Evolutionary conservation across 2,888 invertebrate species (phyloP).

Genomic region (Apotomis capreana): DNA sequence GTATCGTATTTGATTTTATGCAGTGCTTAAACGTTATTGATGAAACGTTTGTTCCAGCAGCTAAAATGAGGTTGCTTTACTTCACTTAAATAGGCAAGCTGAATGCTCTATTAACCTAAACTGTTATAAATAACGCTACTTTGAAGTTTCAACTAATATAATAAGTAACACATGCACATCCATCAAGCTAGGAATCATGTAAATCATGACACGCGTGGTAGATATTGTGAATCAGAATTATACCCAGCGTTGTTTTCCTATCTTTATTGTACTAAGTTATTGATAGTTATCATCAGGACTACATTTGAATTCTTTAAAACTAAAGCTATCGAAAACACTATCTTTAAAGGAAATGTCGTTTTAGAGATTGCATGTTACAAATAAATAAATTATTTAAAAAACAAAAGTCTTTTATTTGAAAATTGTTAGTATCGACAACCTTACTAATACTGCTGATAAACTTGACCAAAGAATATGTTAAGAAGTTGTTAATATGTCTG

Average conservation of each 20-base stretch:
- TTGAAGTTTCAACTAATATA: not conserved
- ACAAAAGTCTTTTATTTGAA: constrained; percentile 48
- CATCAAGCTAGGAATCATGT: too few relatives aligned
- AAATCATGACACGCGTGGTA: not conserved
- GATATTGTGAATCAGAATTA: constrained; percentile 1
- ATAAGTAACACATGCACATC: too few relatives aligned
- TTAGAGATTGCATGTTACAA: constrained; percentile 52
- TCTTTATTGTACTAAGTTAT: constrained; percentile 9
- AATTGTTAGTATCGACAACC: not conserved
- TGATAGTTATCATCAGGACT: constrained; percentile 10
- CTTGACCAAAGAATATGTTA: too few relatives aligned
- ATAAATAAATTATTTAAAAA: constrained; percentile 50
- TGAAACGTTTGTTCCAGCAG: not conserved
- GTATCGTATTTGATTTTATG: too few relatives aligned
- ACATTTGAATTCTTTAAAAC: constrained; percentile 18
- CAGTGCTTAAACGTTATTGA: not conserved
- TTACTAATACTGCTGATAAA: too few relatives aligned
- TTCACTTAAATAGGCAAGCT: too few relatives aligned
- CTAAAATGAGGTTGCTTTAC: too few relatives aligned
- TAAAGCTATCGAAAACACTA: constrained; percentile 43
- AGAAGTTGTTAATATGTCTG: too few relatives aligned
- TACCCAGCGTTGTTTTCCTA: constrained; percentile 14
- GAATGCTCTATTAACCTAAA: too few relatives aligned
- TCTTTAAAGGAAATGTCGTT: constrained; percentile 49
- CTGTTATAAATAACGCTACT: too few relatives aligned